phyloP scores from a whole-genome alignment of 2,797 vertebrate genomes.

The Myotis findleyi region DNA sequence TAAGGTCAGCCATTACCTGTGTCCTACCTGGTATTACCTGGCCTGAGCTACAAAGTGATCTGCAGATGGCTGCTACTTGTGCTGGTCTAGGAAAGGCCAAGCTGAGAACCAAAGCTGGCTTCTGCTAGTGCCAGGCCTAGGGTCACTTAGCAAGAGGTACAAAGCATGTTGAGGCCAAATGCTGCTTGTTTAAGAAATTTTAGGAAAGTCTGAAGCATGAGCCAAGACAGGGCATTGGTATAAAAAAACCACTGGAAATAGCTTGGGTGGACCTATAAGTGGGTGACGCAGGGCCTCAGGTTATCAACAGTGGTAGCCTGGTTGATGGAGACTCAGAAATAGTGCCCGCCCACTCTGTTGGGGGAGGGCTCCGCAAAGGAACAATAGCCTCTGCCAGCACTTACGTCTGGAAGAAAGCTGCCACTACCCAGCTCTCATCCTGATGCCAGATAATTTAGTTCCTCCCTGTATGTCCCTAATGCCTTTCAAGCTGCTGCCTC shows the following conservation, averaged over 20 bases:
- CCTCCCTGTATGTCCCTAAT: background rate
- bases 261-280: background rate
- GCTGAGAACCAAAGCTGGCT: background rate
- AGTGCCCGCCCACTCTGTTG: background rate
- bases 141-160: background rate
- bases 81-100: background rate
- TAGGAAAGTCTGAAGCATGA: background rate
- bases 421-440: background rate
- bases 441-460: background rate
- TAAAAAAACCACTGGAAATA: background rate
- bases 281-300: background rate
- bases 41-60: background rate
- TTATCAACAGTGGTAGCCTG: background rate
- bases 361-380: background rate
- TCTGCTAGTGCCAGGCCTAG: background rate
- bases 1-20: background rate
- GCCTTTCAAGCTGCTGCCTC: background rate
- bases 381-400: background rate
- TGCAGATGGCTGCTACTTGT: background rate
- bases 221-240: background rate
- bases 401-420: background rate
- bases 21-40: background rate
- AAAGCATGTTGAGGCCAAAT: background rate
- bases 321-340: background rate
- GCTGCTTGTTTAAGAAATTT: background rate